Percentiles rank a stretch among this genome's conserved stretches.
Evolutionary conservation across 2,113 vertebrate species (phyloP).

Genomic region (Hassar affinis): DNA sequence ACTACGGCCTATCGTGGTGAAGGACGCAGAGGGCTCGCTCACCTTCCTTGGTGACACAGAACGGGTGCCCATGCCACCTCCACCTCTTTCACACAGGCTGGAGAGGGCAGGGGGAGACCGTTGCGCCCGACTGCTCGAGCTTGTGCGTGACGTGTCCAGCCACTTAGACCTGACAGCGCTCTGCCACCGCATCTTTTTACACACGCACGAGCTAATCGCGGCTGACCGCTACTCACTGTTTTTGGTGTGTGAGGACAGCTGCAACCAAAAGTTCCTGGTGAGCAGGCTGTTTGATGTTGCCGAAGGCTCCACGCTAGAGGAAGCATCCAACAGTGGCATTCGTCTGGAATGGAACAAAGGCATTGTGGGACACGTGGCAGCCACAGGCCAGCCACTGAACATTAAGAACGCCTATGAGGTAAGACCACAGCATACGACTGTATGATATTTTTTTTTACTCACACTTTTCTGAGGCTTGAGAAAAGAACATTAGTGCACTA

Average conservation of each 20-base stretch:
- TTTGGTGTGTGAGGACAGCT: slow-evolving; percentile 94
- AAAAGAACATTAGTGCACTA: background rate
- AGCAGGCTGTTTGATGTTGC: slow-evolving; percentile 94
- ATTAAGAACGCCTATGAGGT: slow-evolving; percentile 97
- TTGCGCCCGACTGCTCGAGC: slow-evolving; percentile 88
- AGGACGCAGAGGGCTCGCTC: slow-evolving; percentile 88
- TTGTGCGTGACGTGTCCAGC: slow-evolving; percentile 95
- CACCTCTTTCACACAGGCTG: slow-evolving; percentile 42
- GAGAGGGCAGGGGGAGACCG: slow-evolving; percentile 64
- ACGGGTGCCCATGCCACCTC: slow-evolving; percentile 79
- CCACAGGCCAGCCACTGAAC: slow-evolving; percentile 88
- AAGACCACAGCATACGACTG: slow-evolving; percentile 20
- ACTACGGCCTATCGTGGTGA: slow-evolving; percentile 90
- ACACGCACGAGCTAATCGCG: slow-evolving; percentile 91
- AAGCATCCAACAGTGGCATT: slow-evolving; percentile 90
- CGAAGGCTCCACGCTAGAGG: slow-evolving; percentile 92
- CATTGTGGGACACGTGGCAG: slow-evolving; percentile 95
- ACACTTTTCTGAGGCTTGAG: background rate
- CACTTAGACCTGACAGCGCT: slow-evolving; percentile 93
- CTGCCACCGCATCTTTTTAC: slow-evolving; percentile 96
- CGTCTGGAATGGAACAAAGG: slow-evolving; percentile 97
- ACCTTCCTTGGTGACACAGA: slow-evolving; percentile 87
- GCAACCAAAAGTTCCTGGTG: slow-evolving; percentile 90
- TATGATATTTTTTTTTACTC: background rate
- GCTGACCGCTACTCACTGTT: slow-evolving; percentile 96